These are phyloP conservation scores for Hypomecis punctinalis DNA, from an alignment of 2,888 invertebrate genomes.

Conservation along the genomic window DNA sequence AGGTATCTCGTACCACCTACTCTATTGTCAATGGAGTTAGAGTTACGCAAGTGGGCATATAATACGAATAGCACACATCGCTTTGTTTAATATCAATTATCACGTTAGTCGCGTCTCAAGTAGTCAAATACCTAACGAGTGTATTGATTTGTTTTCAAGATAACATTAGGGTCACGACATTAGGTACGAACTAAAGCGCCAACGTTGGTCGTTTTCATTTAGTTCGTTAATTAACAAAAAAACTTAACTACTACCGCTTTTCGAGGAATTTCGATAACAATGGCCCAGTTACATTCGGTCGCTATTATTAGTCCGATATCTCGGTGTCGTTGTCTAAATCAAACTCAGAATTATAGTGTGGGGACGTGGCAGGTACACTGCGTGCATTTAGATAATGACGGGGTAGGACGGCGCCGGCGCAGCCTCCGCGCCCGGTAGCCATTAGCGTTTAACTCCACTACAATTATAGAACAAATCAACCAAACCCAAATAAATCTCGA, in stretches of 20 bases:
- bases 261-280: slow-evolving; percentile 36
- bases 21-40: too few species aligned
- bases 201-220: slow-evolving; percentile 37
- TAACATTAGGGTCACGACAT: slow-evolving; percentile 22
- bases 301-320: slow-evolving; percentile 34
- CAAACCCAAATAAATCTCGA: slow-evolving; percentile 36
- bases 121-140: background rate
- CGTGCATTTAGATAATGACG: slow-evolving; percentile 65
- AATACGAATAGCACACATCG: background rate
- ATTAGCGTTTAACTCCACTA: slow-evolving; percentile 68
- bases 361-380: slow-evolving; percentile 55
- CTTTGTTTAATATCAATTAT: background rate
- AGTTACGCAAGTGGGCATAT: background rate
- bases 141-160: slow-evolving; percentile 19
- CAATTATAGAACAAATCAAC: slow-evolving; percentile 59
- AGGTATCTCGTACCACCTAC: slow-evolving; percentile 9
- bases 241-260: slow-evolving; percentile 29
- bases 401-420: slow-evolving; percentile 53
- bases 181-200: slow-evolving; percentile 15
- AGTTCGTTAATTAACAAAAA: slow-evolving; percentile 34
- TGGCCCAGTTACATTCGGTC: slow-evolving; percentile 21
- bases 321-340: slow-evolving; percentile 35
- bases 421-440: slow-evolving; percentile 66
- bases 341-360: slow-evolving; percentile 43
- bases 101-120: background rate